A percentile compares a stretch with the other conserved stretches of the same genome.
These are phyloP conservation scores for Callyntrura guangdongensis DNA, from an alignment of 2,888 invertebrate genomes.

Conservation along the genomic window DNA sequence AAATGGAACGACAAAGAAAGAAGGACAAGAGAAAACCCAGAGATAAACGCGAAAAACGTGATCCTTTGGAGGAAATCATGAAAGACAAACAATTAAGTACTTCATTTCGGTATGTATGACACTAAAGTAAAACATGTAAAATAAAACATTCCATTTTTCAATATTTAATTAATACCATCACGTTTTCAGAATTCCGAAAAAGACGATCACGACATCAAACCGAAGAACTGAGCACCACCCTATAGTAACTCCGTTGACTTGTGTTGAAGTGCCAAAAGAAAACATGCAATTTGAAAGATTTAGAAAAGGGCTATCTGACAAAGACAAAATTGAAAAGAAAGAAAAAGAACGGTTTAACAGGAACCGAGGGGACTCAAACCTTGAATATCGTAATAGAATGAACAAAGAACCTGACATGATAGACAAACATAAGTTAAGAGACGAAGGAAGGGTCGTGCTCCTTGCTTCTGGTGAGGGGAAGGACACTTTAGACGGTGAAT, in stretches of 20 bases:
- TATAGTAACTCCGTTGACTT: conserved; percentile 73
- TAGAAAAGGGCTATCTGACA: conserved; percentile 48
- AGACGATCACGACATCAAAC: conserved; percentile 3
- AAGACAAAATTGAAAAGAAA: conserved; percentile 52
- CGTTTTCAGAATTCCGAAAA: conserved; percentile 65
- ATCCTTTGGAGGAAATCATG: conserved; percentile 61
- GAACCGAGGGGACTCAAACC: conserved; percentile 9
- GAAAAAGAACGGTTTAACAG: conserved; percentile 12
- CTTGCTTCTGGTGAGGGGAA: conserved; percentile 22
- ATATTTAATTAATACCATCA: too few relatives aligned
- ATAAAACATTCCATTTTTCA: neutral
- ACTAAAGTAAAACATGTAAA: neutral
- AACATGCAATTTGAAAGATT: conserved; percentile 78
- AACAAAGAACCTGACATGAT: neutral
- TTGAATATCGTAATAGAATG: neutral
- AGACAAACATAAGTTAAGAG: too few relatives aligned
- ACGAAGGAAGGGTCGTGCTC: neutral
- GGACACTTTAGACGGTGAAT: too few relatives aligned
- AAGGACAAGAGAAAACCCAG: conserved; percentile 61
- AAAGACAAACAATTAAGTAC: conserved; percentile 70
- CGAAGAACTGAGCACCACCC: neutral
- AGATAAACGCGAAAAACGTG: conserved; percentile 40
- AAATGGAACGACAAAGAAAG: conserved; percentile 75
- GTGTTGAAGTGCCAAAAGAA: conserved; percentile 69
- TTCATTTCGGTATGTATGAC: conserved; percentile 77